Base-by-base conservation (phyloP, 2,797 vertebrate genomes). In the Psittacula echo region DNA sequence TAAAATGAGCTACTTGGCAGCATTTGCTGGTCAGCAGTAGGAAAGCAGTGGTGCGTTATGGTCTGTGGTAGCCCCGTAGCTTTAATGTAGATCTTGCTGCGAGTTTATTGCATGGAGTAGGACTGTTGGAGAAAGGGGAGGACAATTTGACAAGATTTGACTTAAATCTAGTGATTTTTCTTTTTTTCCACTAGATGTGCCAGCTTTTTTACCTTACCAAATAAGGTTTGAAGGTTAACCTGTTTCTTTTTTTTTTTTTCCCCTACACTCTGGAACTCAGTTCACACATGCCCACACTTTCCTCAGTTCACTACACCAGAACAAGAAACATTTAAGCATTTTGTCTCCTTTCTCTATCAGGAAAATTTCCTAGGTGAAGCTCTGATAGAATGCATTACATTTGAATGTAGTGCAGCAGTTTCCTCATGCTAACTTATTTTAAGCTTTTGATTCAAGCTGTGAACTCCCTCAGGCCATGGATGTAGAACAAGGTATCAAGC, bases 1-100 rank as follows among this genome's bases (percentile, higher is more conserved):
- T 95, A 96, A 96, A 96, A 90, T 47, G 51, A 93, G 80, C 80
- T 89, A 65, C 89, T 94, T 97, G 91, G 89, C 94, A 89, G 77
- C 58, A 32, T 87, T 90, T 85, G 34, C 61, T 78, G 44, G 68
- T 80, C 67, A 80, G 77, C 86, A 82, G 2, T 81, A 80, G 70
- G 76, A 86, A 88, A 67, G 81, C 89, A 91, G 53, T 4, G 60
- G 89, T 93, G 94, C 39, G 18, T 90, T 79, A 61, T 83, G 50
- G 60, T 87, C 83, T 91, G 77, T 67, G 83, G 39, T 70, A 79
- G 50, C n/a, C n/a, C 58, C 14, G 3, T 62, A 67, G 78, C 82
- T 75, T 89, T 81, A 1, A 0, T 77, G 29, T 74, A 34, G 21
- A 9, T 77, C 73, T 88, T 72, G 39, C n/a, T 32, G 51, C 41